A percentile compares a stretch with the other conserved stretches of the same genome.
phyloP scores from a whole-genome alignment of 2,797 vertebrate genomes.

The Poeciliopsis paucimaculata region DNA sequence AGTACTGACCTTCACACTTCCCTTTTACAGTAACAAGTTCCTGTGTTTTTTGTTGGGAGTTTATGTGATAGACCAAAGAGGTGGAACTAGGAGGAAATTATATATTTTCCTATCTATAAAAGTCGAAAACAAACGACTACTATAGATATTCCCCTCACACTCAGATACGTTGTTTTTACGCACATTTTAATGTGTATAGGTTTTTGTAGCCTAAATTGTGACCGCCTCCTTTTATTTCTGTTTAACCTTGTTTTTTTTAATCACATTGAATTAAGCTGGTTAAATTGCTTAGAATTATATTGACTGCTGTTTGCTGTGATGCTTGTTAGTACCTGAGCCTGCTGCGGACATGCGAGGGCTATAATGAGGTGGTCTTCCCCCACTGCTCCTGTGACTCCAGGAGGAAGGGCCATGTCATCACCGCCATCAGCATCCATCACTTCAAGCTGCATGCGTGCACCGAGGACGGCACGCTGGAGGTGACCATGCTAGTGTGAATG shows the following conservation, averaged over 20 bases:
- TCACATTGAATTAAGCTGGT: background rate
- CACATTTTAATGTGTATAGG: background rate
- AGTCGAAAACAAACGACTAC: background rate
- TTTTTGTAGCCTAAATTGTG: background rate
- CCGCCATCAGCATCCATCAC: constrained; percentile 93
- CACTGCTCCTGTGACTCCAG: constrained; percentile 97
- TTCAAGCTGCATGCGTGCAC: constrained; percentile 97
- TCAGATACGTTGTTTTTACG: background rate
- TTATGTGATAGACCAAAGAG: background rate
- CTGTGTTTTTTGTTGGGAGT: background rate
- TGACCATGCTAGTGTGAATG: constrained; percentile 39
- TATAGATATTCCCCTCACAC: background rate
- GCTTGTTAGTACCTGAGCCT: constrained; percentile 88
- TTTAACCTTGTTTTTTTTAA: background rate
- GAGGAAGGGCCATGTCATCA: constrained; percentile 93
- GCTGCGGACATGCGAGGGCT: constrained; percentile 93
- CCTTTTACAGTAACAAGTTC: background rate
- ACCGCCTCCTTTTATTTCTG: background rate
- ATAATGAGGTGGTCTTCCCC: constrained; percentile 95
- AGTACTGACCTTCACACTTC: background rate
- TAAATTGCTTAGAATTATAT: background rate
- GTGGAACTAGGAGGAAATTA: background rate
- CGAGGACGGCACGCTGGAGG: constrained; percentile 93
- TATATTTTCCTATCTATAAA: background rate
- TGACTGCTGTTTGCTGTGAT: background rate